Evolutionary conservation across 2,888 invertebrate species (phyloP).

Genomic region (Diogma glabrata): DNA sequence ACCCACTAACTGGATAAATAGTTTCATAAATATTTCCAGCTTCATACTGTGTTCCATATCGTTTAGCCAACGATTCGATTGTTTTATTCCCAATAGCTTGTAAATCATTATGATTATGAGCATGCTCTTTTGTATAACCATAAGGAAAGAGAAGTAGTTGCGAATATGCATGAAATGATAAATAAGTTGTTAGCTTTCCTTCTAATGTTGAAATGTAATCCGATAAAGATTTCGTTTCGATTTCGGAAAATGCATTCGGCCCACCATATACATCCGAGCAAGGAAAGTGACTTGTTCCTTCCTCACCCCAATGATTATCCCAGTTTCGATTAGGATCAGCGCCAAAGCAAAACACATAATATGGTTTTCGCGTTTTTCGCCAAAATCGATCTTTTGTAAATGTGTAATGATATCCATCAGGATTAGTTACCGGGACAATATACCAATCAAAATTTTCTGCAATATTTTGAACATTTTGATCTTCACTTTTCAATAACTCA

Average conservation of each 20-base stretch:
- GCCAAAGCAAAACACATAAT: constrained; percentile 42
- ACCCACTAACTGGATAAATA: constrained; percentile 43
- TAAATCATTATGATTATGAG: constrained; percentile 41
- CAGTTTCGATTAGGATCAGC: constrained; percentile 71
- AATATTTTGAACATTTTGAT: constrained; percentile 30
- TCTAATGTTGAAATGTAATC: constrained; percentile 41
- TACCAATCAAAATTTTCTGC: constrained; percentile 47
- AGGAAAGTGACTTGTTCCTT: constrained; percentile 44
- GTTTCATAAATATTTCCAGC: constrained; percentile 38
- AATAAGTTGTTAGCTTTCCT: constrained; percentile 45
- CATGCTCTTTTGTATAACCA: constrained; percentile 41
- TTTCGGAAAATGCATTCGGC: constrained; percentile 54
- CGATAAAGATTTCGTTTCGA: constrained; percentile 45
- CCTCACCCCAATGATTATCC: constrained; percentile 53
- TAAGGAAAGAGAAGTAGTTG: constrained; percentile 57
- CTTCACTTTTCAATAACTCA: constrained; percentile 36
- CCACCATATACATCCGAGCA: constrained; percentile 57
- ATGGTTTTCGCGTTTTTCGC: constrained; percentile 52
- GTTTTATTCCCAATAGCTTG: constrained; percentile 28
- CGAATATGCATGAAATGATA: constrained; percentile 63
- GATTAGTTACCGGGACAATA: constrained; percentile 56
- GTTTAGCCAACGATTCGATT: constrained; percentile 26
- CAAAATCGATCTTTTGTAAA: constrained; percentile 47
- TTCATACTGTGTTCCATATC: constrained; percentile 35
- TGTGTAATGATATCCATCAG: constrained; percentile 58